Evolutionary conservation across 2,888 invertebrate genomes (phyloP).

Genomic region (Acheta domesticus): DNA sequence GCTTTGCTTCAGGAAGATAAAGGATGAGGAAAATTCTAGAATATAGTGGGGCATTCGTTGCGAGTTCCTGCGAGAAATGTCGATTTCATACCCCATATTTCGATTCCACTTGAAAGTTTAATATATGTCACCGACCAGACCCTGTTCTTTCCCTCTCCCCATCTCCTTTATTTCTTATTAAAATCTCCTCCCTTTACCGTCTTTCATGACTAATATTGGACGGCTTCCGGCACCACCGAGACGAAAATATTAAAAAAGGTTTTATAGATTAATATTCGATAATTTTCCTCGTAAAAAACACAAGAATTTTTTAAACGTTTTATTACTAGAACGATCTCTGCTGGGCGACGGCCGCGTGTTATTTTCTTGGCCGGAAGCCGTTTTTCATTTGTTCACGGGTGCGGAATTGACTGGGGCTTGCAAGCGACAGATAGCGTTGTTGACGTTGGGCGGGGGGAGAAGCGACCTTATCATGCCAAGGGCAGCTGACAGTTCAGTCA

Average conservation of each 20-base stretch:
- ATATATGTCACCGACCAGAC: not conserved
- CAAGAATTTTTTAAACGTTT: constrained; percentile 1
- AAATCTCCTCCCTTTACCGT: constrained; percentile 11
- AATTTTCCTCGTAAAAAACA: not conserved
- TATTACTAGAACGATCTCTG: not conserved
- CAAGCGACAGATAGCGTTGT: constrained; percentile 31
- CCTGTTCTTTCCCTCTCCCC: not conserved
- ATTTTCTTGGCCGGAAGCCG: constrained; percentile 20
- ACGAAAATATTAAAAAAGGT: constrained; percentile 25
- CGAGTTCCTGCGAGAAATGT: not conserved
- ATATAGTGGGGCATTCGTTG: not conserved
- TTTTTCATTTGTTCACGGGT: constrained; percentile 26
- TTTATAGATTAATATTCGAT: constrained; percentile 26
- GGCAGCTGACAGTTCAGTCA: constrained; percentile 29
- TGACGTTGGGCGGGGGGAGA: constrained; percentile 19
- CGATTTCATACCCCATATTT: constrained; percentile 5
- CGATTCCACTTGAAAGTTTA: not conserved
- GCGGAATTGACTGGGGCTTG: constrained; percentile 28
- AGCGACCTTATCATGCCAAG: constrained; percentile 27
- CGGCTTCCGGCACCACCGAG: constrained; percentile 8
- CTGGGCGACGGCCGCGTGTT: not conserved
- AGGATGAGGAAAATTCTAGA: not conserved
- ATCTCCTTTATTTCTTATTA: constrained; percentile 20
- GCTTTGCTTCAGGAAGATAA: not conserved
- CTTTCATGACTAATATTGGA: constrained; percentile 20